A percentile compares a stretch with the other conserved stretches of the same genome.
Evolutionary conservation across 2,888 invertebrate species (phyloP).

Genomic region (Ametastegia equiseti): DNA sequence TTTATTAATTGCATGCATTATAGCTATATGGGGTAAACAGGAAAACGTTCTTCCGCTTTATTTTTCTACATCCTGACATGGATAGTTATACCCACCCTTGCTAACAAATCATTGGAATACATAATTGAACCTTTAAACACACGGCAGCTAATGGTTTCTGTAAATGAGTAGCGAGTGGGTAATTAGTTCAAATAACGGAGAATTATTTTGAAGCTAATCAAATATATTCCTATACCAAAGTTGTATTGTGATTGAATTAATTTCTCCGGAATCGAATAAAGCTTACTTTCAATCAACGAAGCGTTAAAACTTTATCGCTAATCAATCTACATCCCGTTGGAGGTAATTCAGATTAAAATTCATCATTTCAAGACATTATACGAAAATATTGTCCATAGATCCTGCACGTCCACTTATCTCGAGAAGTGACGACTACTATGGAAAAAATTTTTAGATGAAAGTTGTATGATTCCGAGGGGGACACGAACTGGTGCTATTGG

Average conservation of each 20-base stretch:
- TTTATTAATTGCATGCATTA: slow-evolving; percentile 36
- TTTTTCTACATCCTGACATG: slow-evolving; percentile 7
- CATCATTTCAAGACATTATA: no score
- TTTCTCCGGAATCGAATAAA: not conserved
- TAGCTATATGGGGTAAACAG: slow-evolving; percentile 4
- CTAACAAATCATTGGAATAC: slow-evolving; percentile 7
- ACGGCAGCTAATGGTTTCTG: slow-evolving; percentile 10
- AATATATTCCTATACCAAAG: not conserved
- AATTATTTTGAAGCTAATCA: not conserved
- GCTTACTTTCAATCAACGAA: not conserved
- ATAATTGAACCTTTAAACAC: slow-evolving; percentile 5
- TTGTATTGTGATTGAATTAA: not conserved
- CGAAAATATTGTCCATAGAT: no score
- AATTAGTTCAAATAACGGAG: not conserved
- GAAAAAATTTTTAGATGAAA: no score
- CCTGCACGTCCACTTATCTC: no score
- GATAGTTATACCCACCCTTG: not conserved
- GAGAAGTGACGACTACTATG: no score
- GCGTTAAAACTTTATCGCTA: not conserved
- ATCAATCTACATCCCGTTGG: not conserved
- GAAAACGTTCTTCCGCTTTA: slow-evolving; percentile 2
- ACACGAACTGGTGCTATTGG: no score
- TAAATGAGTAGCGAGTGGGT: not conserved
- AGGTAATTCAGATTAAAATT: not conserved
- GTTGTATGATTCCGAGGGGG: no score